Evolutionary conservation across 2,797 vertebrate genomes (phyloP).

Genomic region (Chelon labrosus): DNA sequence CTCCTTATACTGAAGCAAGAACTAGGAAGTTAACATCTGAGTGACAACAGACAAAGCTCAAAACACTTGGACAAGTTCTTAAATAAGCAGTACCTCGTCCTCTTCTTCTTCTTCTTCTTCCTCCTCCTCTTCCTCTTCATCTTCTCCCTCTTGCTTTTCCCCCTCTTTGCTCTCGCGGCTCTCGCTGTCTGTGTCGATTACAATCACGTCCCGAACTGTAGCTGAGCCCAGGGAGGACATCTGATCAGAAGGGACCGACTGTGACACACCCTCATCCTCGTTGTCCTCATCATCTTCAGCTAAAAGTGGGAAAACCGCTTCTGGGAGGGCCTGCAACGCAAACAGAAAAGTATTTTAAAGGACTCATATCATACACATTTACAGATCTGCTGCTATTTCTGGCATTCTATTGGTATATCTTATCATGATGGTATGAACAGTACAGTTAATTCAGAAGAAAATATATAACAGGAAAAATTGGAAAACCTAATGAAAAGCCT

Average conservation of each 20-base stretch:
- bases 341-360: not conserved
- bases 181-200: slow-evolving; percentile 95
- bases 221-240: slow-evolving; percentile 77
- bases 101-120: slow-evolving; percentile 69
- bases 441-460: too few species aligned
- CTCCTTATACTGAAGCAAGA: slow-evolving; percentile 83
- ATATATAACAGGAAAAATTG: too few species aligned
- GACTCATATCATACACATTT: too few species aligned
- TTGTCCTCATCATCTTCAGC: slow-evolving; percentile 85
- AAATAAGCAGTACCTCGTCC: slow-evolving; percentile 21
- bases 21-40: not conserved
- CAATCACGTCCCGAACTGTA: slow-evolving; percentile 90
- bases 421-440: not conserved
- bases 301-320: slow-evolving; percentile 85
- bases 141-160: slow-evolving; percentile 75
- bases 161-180: slow-evolving; percentile 90
- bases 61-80: not conserved
- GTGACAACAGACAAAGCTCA: not conserved
- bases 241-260: slow-evolving; percentile 90
- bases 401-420: not conserved
- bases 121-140: slow-evolving; percentile 40
- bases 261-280: slow-evolving; percentile 86
- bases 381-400: not conserved
- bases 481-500: too few species aligned
- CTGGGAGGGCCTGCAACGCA: slow-evolving; percentile 83